phyloP scores from a whole-genome alignment of 2,797 vertebrate species.

The Intellagama lesueurii region DNA sequence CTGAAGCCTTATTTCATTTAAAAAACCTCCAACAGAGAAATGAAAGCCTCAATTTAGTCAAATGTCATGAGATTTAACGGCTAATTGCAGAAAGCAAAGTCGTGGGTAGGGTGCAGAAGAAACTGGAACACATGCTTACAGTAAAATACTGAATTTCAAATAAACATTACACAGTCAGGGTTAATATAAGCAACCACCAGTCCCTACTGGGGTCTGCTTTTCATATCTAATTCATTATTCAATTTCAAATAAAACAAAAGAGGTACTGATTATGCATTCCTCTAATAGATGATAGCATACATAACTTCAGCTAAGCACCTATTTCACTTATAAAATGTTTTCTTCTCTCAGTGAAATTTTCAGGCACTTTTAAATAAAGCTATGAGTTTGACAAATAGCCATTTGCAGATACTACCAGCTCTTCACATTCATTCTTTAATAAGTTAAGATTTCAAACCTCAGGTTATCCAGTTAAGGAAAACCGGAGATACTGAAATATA shows the following conservation, averaged over 20 bases:
- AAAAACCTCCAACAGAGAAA: neutral
- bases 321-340: conserved; percentile 23
- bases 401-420: conserved; percentile 17
- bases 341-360: conserved; percentile 4
- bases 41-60: conserved; percentile 1
- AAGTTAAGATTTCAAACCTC: conserved; percentile 35
- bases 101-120: neutral
- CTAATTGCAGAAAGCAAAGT: conserved; percentile 5
- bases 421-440: neutral
- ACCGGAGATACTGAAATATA: neutral
- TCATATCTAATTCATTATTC: conserved; percentile 16
- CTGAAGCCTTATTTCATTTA: neutral
- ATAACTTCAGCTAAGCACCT: conserved; percentile 25
- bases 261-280: conserved; percentile 34
- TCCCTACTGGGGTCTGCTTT: neutral
- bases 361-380: conserved; percentile 30
- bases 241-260: conserved; percentile 35
- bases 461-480: conserved; percentile 32
- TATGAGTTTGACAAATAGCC: neutral
- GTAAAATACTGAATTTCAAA: conserved; percentile 12
- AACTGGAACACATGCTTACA: neutral
- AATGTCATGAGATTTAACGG: conserved; percentile 29
- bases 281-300: conserved; percentile 12
- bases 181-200: neutral
- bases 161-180: neutral